Evolutionary conservation across 1,140 invertebrate species (phyloP).

Genomic region (Drosophila santomea): DNA sequence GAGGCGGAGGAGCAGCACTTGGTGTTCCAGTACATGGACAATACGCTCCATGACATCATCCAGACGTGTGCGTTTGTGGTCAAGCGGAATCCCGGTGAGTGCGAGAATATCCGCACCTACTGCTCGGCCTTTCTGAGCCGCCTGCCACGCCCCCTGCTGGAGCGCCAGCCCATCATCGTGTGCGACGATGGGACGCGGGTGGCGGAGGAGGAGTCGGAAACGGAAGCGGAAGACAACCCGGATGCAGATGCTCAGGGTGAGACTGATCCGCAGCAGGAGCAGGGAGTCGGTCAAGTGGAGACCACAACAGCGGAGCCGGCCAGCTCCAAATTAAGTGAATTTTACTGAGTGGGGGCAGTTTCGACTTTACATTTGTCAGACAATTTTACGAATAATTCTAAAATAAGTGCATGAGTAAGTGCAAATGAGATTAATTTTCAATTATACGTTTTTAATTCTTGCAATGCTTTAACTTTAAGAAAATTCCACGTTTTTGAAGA

Average conservation of each 20-base stretch:
- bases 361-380: not conserved
- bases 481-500: too few species aligned
- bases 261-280: conserved; percentile 2
- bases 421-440: not conserved
- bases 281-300: not conserved
- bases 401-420: too few species aligned
- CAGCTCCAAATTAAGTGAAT: conserved; percentile 29
- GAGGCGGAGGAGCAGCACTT: conserved; percentile 65
- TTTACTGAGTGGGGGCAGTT: not conserved
- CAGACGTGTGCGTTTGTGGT: conserved; percentile 76
- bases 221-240: conserved; percentile 19
- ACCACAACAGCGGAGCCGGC: not conserved
- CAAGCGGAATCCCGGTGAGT: conserved; percentile 41
- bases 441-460: too few species aligned
- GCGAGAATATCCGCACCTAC: conserved; percentile 66
- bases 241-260: conserved; percentile 7
- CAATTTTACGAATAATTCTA: not conserved
- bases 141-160: conserved; percentile 71
- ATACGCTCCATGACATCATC: conserved; percentile 71
- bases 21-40: conserved; percentile 77
- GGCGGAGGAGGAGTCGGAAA: conserved; percentile 36
- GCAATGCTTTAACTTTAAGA: too few species aligned
- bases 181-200: conserved; percentile 62
- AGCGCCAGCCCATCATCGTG: conserved; percentile 58
- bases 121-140: conserved; percentile 68